These are phyloP conservation scores for Radopholus similis DNA, from an alignment of 1,140 invertebrate species.

Conservation along the genomic window DNA sequence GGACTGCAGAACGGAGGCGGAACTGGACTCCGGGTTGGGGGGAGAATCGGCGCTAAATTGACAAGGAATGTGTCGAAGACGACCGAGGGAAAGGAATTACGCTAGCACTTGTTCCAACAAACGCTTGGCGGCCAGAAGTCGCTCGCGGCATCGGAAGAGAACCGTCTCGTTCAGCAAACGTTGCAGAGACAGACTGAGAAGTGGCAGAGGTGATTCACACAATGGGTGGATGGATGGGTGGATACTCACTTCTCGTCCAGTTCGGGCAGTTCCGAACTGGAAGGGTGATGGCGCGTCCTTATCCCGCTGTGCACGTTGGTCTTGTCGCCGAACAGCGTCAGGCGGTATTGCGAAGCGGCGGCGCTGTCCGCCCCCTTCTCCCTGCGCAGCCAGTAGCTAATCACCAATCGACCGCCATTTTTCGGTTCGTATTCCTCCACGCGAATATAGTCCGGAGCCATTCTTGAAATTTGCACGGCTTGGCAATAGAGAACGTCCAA, in stretches of 20 bases:
- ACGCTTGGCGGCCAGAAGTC: slow-evolving; percentile 76
- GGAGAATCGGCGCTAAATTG: neutral
- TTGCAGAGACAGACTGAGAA: slow-evolving; percentile 78
- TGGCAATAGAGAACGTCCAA: slow-evolving; percentile 91
- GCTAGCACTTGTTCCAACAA: slow-evolving; percentile 67
- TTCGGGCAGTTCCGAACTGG: slow-evolving; percentile 70
- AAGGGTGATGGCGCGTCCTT: slow-evolving; percentile 29
- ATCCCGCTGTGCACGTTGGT: slow-evolving; percentile 15
- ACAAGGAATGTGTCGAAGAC: neutral
- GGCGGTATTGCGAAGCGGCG: slow-evolving; percentile 73
- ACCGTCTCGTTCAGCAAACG: slow-evolving; percentile 88
- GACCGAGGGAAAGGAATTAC: slow-evolving; percentile 49
- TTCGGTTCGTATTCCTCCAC: slow-evolving; percentile 66
- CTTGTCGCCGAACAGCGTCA: slow-evolving; percentile 64
- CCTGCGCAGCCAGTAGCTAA: slow-evolving; percentile 29
- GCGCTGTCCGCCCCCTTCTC: neutral
- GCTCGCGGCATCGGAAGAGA: slow-evolving; percentile 79
- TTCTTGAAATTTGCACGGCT: slow-evolving; percentile 71
- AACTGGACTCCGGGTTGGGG: slow-evolving; percentile 60
- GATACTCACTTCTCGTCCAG: slow-evolving; percentile 65
- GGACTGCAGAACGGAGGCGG: slow-evolving; percentile 45
- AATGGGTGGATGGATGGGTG: neutral
- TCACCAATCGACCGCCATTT: slow-evolving; percentile 9
- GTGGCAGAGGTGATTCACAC: neutral
- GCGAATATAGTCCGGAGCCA: slow-evolving; percentile 81